Evolutionary conservation across 2,113 vertebrate genomes (phyloP).

Genomic region (Progne subis): DNA sequence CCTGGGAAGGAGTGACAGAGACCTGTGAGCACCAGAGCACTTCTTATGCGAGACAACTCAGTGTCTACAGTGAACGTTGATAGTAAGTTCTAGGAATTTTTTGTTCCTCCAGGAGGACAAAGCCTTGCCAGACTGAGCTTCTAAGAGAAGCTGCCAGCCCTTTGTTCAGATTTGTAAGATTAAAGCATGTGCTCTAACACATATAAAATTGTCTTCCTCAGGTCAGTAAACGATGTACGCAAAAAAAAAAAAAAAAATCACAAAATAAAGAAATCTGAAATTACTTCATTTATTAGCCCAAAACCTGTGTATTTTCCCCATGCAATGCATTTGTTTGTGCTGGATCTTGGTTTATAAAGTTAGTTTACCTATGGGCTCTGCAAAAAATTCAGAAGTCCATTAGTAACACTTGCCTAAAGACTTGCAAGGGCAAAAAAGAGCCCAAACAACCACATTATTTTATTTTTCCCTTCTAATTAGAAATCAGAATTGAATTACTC

Average conservation of each 20-base stretch:
- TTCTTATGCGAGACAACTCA: neutral
- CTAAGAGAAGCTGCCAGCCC: neutral
- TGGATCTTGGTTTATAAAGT: neutral
- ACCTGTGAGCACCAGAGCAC: neutral
- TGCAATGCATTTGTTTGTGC: neutral
- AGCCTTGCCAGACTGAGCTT: neutral
- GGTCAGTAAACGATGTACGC: neutral
- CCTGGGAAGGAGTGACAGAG: neutral
- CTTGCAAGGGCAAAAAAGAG: neutral
- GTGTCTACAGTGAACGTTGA: neutral
- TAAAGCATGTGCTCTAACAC: neutral
- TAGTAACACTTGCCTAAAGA: neutral
- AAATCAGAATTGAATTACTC: neutral
- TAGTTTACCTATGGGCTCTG: neutral
- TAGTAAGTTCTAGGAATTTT: neutral
- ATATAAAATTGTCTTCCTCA: neutral
- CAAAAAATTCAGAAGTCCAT: neutral
- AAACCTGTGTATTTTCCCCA: neutral
- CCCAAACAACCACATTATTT: neutral
- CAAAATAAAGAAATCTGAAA: neutral
- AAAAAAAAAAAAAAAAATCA: constrained; percentile 1
- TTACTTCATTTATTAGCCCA: neutral
- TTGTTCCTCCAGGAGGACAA: neutral
- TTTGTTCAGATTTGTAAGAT: neutral
- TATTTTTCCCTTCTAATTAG: neutral